These are phyloP conservation scores for Phenganax marumi DNA, from an alignment of 92 coral and sea anemone species.

Conservation along the genomic window DNA sequence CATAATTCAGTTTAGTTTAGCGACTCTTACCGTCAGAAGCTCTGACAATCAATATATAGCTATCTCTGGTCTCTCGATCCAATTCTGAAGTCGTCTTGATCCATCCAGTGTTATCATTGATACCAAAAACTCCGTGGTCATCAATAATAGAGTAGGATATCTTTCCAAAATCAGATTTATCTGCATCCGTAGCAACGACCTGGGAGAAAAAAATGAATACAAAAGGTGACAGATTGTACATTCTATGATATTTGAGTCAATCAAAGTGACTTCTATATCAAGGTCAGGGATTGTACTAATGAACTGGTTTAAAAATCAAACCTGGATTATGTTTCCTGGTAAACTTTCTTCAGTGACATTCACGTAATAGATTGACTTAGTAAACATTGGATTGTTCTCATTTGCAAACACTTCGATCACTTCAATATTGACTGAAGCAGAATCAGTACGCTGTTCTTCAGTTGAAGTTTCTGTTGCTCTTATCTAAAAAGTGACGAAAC, in stretches of 20 bases:
- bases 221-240: neutral
- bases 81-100: slow-evolving; percentile 26
- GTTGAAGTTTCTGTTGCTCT: slow-evolving; percentile 30
- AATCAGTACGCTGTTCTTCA: slow-evolving; percentile 3
- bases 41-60: slow-evolving; percentile 30
- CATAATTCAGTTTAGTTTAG: neutral
- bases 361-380: slow-evolving; percentile 19
- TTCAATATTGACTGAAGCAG: slow-evolving; percentile 3
- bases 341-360: slow-evolving; percentile 19
- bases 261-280: neutral
- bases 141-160: slow-evolving; percentile 36
- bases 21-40: slow-evolving; percentile 33
- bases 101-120: slow-evolving; percentile 31
- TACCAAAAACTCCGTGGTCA: slow-evolving; percentile 28
- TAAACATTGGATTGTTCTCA: slow-evolving; percentile 56
- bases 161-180: slow-evolving; percentile 10
- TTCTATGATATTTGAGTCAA: neutral
- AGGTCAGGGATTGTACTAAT: neutral
- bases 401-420: slow-evolving; percentile 41
- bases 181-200: slow-evolving; percentile 31
- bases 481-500: neutral
- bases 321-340: slow-evolving; percentile 20
- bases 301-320: neutral
- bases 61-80: slow-evolving; percentile 25
- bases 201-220: neutral